Percentiles rank a stretch among this genome's conserved stretches.
Evolutionary conservation across 2,888 invertebrate genomes (phyloP).

Genomic region (Thyatira batis): DNA sequence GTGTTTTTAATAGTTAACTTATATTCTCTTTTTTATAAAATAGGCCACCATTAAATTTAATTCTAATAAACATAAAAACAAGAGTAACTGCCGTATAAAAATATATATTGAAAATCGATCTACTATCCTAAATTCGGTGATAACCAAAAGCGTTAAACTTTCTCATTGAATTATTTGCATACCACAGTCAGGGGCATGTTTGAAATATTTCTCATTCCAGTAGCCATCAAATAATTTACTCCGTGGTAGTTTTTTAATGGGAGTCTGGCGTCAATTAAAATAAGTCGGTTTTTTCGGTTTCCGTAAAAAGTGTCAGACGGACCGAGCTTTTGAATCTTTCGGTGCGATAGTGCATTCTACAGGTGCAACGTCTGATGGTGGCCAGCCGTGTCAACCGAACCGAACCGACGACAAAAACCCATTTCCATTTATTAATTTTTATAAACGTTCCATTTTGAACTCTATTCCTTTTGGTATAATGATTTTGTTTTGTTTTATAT

Average conservation of each 20-base stretch:
- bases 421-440: constrained; percentile 7
- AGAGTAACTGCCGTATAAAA: constrained; percentile 14
- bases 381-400: constrained; percentile 61
- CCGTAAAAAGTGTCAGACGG: constrained; percentile 61
- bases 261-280: constrained; percentile 76
- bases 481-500: not conserved
- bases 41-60: no score
- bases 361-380: constrained; percentile 73
- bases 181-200: constrained; percentile 52
- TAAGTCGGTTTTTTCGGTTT: constrained; percentile 58
- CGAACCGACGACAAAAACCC: constrained; percentile 13
- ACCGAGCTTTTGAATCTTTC: constrained; percentile 73
- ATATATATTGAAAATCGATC: no score
- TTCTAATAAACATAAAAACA: not conserved
- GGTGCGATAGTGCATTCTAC: constrained; percentile 73
- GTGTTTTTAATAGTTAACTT: no score
- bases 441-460: constrained; percentile 30
- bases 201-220: constrained; percentile 69
- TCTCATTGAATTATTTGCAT: constrained; percentile 74
- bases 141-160: constrained; percentile 49
- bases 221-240: constrained; percentile 67
- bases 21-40: no score
- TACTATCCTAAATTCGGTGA: constrained; percentile 31
- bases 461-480: constrained; percentile 20
- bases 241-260: constrained; percentile 58